Evolutionary conservation across 2,888 invertebrate species (phyloP).

Genomic region (Mallateleia sp.): DNA sequence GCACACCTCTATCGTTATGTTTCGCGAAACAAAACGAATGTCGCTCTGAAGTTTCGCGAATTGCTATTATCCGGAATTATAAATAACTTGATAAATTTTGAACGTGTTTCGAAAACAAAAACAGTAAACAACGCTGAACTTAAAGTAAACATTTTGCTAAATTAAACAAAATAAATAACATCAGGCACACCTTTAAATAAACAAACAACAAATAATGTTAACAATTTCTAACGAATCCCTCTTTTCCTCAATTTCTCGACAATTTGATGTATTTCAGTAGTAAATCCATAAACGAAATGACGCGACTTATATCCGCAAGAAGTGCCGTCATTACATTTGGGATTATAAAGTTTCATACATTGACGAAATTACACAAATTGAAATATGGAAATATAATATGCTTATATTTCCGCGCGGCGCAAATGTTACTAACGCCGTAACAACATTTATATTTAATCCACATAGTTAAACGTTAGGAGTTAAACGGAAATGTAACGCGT

Average conservation of each 20-base stretch:
- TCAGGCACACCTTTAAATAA: too few species aligned
- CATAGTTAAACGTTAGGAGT: background rate
- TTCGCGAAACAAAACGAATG: conserved; percentile 18
- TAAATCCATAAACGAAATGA: background rate
- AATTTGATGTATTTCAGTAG: background rate
- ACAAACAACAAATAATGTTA: too few species aligned
- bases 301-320: conserved; percentile 14
- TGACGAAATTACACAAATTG: conserved; percentile 11
- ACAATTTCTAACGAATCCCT: too few species aligned
- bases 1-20: conserved; percentile 30
- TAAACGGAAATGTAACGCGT: background rate
- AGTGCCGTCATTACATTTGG: background rate
- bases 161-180: too few species aligned
- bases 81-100: too few species aligned
- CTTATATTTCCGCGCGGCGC: background rate
- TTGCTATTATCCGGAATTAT: background rate
- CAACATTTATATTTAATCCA: background rate
- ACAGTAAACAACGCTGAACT: too few species aligned
- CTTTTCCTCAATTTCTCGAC: background rate
- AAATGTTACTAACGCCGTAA: background rate
- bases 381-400: conserved; percentile 16
- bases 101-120: too few species aligned
- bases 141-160: too few species aligned
- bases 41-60: background rate
- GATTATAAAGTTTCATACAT: background rate